Percentiles rank a stretch among this genome's conserved stretches.
phyloP scores from a whole-genome alignment of 1,140 invertebrate genomes.

The Acyrthosiphon pisum region DNA sequence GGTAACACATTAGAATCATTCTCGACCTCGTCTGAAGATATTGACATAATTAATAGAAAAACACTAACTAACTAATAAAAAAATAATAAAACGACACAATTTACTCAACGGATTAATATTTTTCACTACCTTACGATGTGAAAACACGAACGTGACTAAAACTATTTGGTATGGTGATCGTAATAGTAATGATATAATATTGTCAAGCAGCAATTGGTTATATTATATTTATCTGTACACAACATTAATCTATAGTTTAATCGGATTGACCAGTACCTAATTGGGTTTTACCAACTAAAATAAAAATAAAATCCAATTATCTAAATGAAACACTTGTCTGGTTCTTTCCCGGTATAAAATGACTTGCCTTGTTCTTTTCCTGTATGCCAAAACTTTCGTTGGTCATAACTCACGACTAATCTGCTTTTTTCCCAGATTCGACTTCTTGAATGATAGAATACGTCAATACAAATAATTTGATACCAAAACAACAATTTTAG shows the following conservation, averaged over 20 bases:
- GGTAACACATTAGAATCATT: background rate
- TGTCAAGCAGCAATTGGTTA: background rate
- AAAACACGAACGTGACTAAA: background rate
- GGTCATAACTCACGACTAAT: background rate
- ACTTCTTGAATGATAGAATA: background rate
- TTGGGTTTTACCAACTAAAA: background rate
- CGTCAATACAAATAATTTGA: background rate
- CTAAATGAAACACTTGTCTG: background rate
- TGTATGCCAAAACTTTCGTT: background rate
- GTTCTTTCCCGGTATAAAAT: background rate
- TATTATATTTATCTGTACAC: background rate
- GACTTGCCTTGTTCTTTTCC: background rate
- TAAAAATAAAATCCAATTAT: background rate
- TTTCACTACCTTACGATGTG: background rate
- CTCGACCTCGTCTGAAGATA: background rate
- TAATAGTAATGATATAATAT: background rate
- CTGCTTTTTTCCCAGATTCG: constrained; percentile 1
- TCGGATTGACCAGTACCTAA: background rate
- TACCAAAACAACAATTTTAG: background rate
- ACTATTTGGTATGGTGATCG: background rate
- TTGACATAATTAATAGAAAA: background rate
- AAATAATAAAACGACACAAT: background rate
- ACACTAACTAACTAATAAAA: background rate
- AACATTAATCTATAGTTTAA: background rate
- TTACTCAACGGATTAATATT: background rate